Percentiles rank a stretch among this genome's conserved stretches.
phyloP scores from a whole-genome alignment of 2,888 invertebrate genomes.

The Chaitophorus viminalis region DNA sequence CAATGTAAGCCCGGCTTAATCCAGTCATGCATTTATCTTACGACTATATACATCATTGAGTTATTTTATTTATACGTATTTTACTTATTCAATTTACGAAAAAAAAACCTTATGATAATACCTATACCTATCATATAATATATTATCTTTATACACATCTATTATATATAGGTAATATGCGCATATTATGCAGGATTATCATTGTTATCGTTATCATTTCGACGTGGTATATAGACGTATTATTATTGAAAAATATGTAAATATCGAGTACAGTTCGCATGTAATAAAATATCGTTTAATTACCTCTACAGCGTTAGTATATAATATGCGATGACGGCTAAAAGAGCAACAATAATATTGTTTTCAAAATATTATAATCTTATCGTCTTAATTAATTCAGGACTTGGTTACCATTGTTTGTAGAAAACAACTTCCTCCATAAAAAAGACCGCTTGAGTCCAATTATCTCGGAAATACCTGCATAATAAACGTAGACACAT shows the following conservation, averaged over 20 bases:
- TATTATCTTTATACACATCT: too few species aligned
- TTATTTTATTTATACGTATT: not conserved
- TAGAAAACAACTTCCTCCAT: slow-evolving; percentile 40
- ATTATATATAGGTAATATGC: too few species aligned
- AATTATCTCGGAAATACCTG: slow-evolving; percentile 26
- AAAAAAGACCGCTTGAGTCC: slow-evolving; percentile 7
- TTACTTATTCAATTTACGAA: too few species aligned
- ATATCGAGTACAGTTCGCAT: not conserved
- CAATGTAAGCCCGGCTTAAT: too few species aligned
- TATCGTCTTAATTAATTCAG: slow-evolving; percentile 27
- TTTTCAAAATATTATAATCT: slow-evolving; percentile 45
- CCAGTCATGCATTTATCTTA: too few species aligned
- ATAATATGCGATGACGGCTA: not conserved
- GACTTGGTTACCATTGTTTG: slow-evolving; percentile 36
- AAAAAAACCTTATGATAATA: not conserved
- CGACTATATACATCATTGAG: not conserved
- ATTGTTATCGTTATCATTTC: not conserved
- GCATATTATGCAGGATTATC: not conserved
- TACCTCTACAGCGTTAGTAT: not conserved
- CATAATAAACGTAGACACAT: slow-evolving; percentile 9
- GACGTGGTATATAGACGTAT: not conserved
- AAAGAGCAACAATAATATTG: not conserved
- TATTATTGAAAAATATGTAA: not conserved
- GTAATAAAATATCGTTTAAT: too few species aligned
- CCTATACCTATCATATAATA: too few species aligned